Base-by-base conservation (phyloP, 2,797 vertebrate species). In the Neosalanx taihuensis region DNA sequence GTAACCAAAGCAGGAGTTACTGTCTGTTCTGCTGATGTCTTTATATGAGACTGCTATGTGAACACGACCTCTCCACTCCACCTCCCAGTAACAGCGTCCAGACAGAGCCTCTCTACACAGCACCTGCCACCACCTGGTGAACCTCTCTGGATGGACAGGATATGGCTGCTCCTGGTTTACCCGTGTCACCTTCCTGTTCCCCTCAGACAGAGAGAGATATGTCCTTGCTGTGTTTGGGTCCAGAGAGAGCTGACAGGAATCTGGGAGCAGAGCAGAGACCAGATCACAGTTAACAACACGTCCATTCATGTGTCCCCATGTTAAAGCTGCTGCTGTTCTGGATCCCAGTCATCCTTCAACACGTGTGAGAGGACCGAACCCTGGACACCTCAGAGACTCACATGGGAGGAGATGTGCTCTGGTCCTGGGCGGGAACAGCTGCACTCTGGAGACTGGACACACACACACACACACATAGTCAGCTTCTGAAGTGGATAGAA, bases 11-110 rank as follows among this genome's bases (percentile, higher is more conserved):
- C 70, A 30, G 35, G 74, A 67, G 70, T 79, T 58, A 67, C 33
- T 12, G 59, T 72, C 37, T 30, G 12, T 35, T 59, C 72, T 69
- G 70, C 74, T 72, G 64, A 72, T 53, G 58, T 35, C 68, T 66
- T 77, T 69, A 58, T 75, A 82, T 46, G 70, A 49, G 49, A 79
- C 69, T 17, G 67, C 70, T 2, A 82, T 63, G 12, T 65, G 64
- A 26, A 46, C 67, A 31, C 46, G n/a, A 4, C 63, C 75, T 1
- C 63, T 41, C 80, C 75, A 73, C 58, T 82, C 77, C 18, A 56
- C 72, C 75, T 79, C 80, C 80, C 75, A 79, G 77, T 81, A 79
- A 58, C 56, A 69, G 63, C 75, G 72, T 13, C 35, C 77, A 12
- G 41, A 29, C 60, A 79, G 67, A 37, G n/a, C n/a, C 61, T 76